These are phyloP conservation scores for Ernsta delagoae DNA, from an alignment of 2,888 invertebrate species.

Conservation along the genomic window DNA sequence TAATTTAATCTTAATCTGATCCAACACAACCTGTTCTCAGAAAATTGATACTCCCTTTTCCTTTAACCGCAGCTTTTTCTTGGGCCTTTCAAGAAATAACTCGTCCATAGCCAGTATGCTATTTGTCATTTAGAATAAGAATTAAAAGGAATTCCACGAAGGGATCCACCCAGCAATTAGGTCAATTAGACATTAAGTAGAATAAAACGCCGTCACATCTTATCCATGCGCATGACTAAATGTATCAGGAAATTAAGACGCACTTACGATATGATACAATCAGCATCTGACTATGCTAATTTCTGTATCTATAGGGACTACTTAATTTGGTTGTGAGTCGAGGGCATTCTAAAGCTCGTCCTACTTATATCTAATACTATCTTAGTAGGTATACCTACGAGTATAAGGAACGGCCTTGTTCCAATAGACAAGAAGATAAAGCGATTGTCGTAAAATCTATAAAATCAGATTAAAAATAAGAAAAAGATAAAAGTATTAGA, in stretches of 20 bases:
- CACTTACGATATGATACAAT: background rate
- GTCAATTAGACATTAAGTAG: slow-evolving; percentile 58
- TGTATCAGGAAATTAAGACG: slow-evolving; percentile 28
- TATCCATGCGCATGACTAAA: slow-evolving; percentile 37
- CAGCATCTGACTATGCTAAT: slow-evolving; percentile 4
- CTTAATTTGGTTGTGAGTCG: slow-evolving; percentile 16
- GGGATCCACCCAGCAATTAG: slow-evolving; percentile 70
- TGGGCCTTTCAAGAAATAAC: slow-evolving; percentile 36
- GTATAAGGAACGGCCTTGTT: no score
- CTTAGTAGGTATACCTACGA: no score
- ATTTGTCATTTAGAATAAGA: slow-evolving; percentile 35
- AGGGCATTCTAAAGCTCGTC: background rate
- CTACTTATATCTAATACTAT: no score
- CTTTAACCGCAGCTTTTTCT: slow-evolving; percentile 37
- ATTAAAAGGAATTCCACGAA: slow-evolving; percentile 58
- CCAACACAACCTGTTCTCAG: slow-evolving; percentile 22
- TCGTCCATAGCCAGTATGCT: slow-evolving; percentile 21
- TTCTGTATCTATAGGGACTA: slow-evolving; percentile 2
- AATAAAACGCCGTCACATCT: slow-evolving; percentile 43
- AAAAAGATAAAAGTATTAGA: background rate
- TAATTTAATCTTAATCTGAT: slow-evolving; percentile 17
- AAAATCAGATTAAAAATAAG: no score
- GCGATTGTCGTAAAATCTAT: no score
- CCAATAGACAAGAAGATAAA: no score
- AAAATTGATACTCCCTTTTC: slow-evolving; percentile 14